A percentile compares a stretch with the other conserved stretches of the same genome.
These are phyloP conservation scores for Gymnocypris eckloni DNA, from an alignment of 2,797 vertebrate species.

Conservation along the genomic window DNA sequence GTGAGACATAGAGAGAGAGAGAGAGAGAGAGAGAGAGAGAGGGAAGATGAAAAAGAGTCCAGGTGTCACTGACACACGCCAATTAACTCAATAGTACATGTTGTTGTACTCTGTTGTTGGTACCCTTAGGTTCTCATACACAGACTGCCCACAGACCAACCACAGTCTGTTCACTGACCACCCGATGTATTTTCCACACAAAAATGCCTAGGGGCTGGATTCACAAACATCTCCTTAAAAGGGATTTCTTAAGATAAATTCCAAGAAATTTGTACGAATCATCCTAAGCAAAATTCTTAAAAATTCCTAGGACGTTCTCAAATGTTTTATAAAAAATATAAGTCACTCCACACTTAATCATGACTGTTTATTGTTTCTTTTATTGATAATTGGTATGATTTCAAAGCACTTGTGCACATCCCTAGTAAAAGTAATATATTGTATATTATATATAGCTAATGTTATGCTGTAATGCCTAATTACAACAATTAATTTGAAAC, in stretches of 20 bases:
- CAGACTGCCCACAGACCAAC: background rate
- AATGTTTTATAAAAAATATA: background rate
- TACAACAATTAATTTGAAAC: too few relatives aligned
- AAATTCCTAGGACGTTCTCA: background rate
- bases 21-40: background rate
- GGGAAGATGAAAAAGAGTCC: background rate
- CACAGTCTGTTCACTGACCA: background rate
- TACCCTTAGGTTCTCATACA: background rate
- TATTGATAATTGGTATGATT: too few relatives aligned
- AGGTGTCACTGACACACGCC: background rate
- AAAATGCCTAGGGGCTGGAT: background rate
- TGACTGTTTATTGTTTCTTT: too few relatives aligned
- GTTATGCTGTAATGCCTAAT: too few relatives aligned
- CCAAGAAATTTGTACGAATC: background rate
- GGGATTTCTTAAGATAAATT: background rate
- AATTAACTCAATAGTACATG: background rate
- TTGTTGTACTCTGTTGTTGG: background rate
- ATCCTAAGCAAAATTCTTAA: background rate
- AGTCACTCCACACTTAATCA: too few relatives aligned
- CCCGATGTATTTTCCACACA: background rate
- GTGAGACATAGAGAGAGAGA: slow-evolving; percentile 68
- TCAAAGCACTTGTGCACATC: too few relatives aligned
- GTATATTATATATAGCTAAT: too few relatives aligned
- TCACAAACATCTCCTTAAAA: background rate
- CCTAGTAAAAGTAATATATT: too few relatives aligned